Conservation (phyloP, 2,797 vertebrate genomes). For the Eutrigla gurnardus region DNA sequence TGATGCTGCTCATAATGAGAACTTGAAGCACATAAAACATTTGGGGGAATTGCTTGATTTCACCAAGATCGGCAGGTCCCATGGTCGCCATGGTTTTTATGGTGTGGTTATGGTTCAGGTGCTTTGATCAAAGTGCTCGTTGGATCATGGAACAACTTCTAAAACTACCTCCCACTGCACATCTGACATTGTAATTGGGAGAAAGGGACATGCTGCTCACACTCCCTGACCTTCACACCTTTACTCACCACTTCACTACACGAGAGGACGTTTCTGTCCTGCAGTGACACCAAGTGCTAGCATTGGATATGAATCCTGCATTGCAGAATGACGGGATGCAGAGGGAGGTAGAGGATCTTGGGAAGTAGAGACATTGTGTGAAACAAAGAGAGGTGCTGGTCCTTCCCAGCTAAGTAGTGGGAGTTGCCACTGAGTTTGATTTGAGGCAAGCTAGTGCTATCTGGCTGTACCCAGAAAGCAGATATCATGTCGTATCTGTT, state of each 20-base stretch:
- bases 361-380: slow-evolving; percentile 6
- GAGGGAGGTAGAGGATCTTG: neutral
- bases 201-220: neutral
- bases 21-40: neutral
- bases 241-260: neutral
- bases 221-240: neutral
- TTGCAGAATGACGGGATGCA: neutral
- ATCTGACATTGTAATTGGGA: neutral
- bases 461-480: neutral
- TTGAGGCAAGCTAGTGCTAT: too few relatives aligned
- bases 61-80: neutral
- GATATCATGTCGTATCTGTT: too few relatives aligned
- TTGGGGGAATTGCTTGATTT: neutral
- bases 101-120: neutral
- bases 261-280: neutral
- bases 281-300: neutral
- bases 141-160: neutral
- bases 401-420: neutral
- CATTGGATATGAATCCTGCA: neutral
- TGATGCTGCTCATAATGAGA: neutral
- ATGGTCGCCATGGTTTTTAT: neutral
- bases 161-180: neutral
- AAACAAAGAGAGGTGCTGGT: slow-evolving; percentile 5
- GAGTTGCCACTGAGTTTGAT: neutral
- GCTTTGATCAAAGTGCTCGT: neutral